A percentile compares a stretch with the other conserved stretches of the same genome.
Conservation (phyloP, 2,888 invertebrate species). For the Biston betularia region DNA sequence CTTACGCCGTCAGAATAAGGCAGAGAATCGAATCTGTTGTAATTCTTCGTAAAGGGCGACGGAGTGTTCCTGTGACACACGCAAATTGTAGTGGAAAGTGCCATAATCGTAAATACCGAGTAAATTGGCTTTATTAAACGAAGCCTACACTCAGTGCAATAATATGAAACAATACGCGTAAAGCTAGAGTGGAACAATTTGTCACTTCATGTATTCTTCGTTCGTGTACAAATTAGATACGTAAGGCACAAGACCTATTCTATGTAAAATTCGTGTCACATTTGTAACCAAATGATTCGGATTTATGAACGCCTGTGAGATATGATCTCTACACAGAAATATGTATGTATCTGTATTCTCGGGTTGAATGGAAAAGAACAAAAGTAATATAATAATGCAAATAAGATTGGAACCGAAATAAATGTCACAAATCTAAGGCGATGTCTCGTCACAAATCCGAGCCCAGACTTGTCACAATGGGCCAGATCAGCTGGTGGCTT, state of each 20-base stretch:
- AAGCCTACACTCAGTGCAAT: constrained; percentile 49
- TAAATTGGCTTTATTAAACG: constrained; percentile 66
- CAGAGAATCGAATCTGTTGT: constrained; percentile 25
- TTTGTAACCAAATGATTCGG: constrained; percentile 26
- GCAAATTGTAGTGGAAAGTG: constrained; percentile 64
- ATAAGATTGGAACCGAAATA: constrained; percentile 13
- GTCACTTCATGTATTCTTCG: constrained; percentile 32
- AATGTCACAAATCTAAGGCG: background rate
- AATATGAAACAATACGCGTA: constrained; percentile 48
- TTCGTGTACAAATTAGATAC: constrained; percentile 34
- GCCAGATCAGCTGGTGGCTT: constrained; percentile 8
- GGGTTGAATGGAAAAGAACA: constrained; percentile 8
- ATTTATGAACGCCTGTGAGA: constrained; percentile 38
- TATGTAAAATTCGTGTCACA: constrained; percentile 28
- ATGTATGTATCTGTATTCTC: constrained; percentile 25
- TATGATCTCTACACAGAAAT: constrained; percentile 30
- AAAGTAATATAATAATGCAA: constrained; percentile 9
- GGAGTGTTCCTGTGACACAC: constrained; percentile 58
- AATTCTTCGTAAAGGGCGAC: constrained; percentile 47
- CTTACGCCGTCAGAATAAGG: constrained; percentile 40
- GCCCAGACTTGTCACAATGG: background rate
- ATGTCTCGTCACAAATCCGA: constrained; percentile 1
- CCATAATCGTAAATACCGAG: constrained; percentile 61
- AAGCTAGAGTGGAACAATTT: constrained; percentile 38
- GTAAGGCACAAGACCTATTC: constrained; percentile 34